Percentiles rank a stretch among this genome's conserved stretches.
phyloP scores from a whole-genome alignment of 2,113 vertebrate species.

The Corythoichthys haematopterus region DNA sequence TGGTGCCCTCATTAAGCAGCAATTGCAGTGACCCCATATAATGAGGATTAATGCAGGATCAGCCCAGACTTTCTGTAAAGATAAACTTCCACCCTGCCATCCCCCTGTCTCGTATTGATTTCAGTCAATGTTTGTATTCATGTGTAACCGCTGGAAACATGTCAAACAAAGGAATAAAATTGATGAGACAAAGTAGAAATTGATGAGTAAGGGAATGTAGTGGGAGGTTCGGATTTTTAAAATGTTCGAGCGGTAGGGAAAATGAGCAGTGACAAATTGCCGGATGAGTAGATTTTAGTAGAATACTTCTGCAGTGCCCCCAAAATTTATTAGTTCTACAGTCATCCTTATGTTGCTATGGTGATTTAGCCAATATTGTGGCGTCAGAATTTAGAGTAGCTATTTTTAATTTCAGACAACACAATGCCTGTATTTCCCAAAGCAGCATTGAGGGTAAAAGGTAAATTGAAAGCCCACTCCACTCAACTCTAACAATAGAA shows the following conservation, averaged over 20 bases:
- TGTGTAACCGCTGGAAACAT: constrained; percentile 22
- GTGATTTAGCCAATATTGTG: constrained; percentile 20
- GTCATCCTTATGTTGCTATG: constrained; percentile 33
- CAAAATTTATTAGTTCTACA: constrained; percentile 14
- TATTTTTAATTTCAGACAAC: constrained; percentile 10
- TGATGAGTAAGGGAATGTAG: not conserved
- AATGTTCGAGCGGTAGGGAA: not conserved
- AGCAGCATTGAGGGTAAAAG: not conserved
- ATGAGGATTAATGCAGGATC: constrained; percentile 64
- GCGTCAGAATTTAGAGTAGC: constrained; percentile 8
- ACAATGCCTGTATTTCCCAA: not conserved
- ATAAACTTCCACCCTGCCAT: constrained; percentile 23
- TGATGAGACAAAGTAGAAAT: not conserved
- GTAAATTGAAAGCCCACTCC: not conserved
- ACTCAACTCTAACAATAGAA: not conserved
- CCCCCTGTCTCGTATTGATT: constrained; percentile 47
- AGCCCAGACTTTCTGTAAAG: constrained; percentile 36
- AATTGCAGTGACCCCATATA: constrained; percentile 35
- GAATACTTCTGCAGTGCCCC: constrained; percentile 15
- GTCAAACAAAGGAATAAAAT: constrained; percentile 25
- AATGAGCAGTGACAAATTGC: not conserved
- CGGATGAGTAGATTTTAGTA: not conserved
- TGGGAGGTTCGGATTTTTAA: not conserved
- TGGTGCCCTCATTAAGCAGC: constrained; percentile 42
- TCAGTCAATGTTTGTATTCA: constrained; percentile 23